Evolutionary conservation across 1,140 invertebrate genomes (phyloP), one percentile per base, ranked within the genome.

Genomic region (Eueides isabella): DNA sequence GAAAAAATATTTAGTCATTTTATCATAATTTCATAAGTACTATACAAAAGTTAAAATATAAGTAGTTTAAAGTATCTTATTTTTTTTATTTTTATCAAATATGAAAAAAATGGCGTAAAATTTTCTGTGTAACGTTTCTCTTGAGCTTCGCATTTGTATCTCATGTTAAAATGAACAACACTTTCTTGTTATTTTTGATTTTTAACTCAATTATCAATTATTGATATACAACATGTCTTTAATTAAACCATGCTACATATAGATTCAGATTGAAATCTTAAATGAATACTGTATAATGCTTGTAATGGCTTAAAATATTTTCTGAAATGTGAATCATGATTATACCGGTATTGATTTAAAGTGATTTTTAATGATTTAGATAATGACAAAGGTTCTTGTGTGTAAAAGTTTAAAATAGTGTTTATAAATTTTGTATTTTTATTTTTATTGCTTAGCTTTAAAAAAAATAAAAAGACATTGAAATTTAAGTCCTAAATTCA

Each of bases 351-450:
- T 23, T 35, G 33, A 69, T 14, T 61, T 61, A 61, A 35, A 26
- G 30, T 35, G 44, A 61, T 35, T 69, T 16, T 61, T 35, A 48
- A 28, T 69, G 67, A 69, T 69, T 69, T 30, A 69, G 31, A 9
- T 19, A 33, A 33, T 48, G 48, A 69, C 30, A 61, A 55, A 55
- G 48, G 26, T 55, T 55, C 2, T 55, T 55, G 7, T 23, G n/a
- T 2, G 19, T 23, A 55, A 55, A 55, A 12, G 9, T 55, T n/a
- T 12, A 23, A 55, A 55, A 55, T 55, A 12, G 48, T 26, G 7
- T 44, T 41, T 16, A 41, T 41, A 41, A 31, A 31, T 31, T 31
- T 31, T 31, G 7, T 31, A 7, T n/a, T n/a, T n/a, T n/a, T 1
- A 33, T 7, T 33, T 33, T 33, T 33, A 38, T n/a, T n/a, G n/a